These are phyloP conservation scores for Lutjanus erythropterus DNA, from an alignment of 2,113 vertebrate genomes.

Conservation along the genomic window DNA sequence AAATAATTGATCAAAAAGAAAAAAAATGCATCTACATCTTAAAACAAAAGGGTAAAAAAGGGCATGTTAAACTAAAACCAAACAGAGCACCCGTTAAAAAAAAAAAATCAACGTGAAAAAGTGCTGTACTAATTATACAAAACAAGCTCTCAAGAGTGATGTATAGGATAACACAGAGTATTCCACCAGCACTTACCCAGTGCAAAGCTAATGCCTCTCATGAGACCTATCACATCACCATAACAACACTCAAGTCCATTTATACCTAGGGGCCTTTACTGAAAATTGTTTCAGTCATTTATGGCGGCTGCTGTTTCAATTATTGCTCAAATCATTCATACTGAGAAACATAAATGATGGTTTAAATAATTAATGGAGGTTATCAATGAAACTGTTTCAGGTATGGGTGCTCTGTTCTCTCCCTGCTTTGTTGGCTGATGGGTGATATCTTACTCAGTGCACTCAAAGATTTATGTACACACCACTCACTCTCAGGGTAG, in stretches of 20 bases:
- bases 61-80: constrained; percentile 1
- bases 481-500: neutral
- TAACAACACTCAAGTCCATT: constrained; percentile 75
- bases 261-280: constrained; percentile 63
- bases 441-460: constrained; percentile 8
- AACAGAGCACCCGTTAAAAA: neutral
- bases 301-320: constrained; percentile 58
- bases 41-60: constrained; percentile 19
- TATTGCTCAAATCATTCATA: constrained; percentile 63
- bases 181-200: constrained; percentile 62
- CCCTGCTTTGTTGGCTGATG: neutral
- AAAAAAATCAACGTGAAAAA: constrained; percentile 51
- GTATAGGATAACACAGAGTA: constrained; percentile 39
- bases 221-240: constrained; percentile 67
- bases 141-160: constrained; percentile 64
- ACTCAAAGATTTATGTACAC: constrained; percentile 6
- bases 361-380: constrained; percentile 66
- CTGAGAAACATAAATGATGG: constrained; percentile 54
- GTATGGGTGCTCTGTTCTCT: constrained; percentile 16
- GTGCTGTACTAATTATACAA: constrained; percentile 56
- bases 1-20: neutral
- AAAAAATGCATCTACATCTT: neutral
- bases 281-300: constrained; percentile 69
- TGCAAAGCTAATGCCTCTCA: constrained; percentile 67
- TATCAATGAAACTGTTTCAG: constrained; percentile 43